These are phyloP conservation scores for Chironomus tentans DNA, from an alignment of 2,888 invertebrate genomes.

Conservation along the genomic window DNA sequence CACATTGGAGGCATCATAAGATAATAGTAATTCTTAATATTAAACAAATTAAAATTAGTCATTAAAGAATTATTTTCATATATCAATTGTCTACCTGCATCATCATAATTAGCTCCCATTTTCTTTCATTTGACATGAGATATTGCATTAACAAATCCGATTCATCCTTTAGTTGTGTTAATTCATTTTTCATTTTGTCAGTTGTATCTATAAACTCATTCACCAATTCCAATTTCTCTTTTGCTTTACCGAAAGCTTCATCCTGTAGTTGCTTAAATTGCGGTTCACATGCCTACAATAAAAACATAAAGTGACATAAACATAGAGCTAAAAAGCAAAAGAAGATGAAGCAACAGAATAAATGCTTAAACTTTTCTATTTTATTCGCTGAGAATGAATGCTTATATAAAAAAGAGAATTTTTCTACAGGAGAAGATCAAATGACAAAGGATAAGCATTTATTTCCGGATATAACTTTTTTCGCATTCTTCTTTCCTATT, in stretches of 20 bases:
- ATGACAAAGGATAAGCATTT: too few relatives aligned
- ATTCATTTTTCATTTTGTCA: background rate
- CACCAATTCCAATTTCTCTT: constrained; percentile 7
- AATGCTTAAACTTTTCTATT: background rate
- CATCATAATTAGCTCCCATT: constrained; percentile 23
- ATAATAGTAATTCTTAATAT: constrained; percentile 27
- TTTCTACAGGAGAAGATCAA: too few relatives aligned
- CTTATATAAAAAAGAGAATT: too few relatives aligned
- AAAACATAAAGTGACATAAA: background rate
- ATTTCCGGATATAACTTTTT: too few relatives aligned
- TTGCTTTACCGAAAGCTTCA: constrained; percentile 10
- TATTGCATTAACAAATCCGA: constrained; percentile 17
- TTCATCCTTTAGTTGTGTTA: background rate
- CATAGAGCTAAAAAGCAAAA: background rate
- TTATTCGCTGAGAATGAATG: background rate
- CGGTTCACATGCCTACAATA: constrained; percentile 6
- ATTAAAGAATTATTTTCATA: background rate
- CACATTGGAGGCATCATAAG: constrained; percentile 23
- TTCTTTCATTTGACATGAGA: constrained; percentile 9
- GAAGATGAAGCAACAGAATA: too few relatives aligned
- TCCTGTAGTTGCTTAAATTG: constrained; percentile 21
- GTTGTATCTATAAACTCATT: background rate
- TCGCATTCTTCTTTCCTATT: too few relatives aligned
- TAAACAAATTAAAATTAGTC: background rate
- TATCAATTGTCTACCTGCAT: constrained; percentile 1